Evolutionary conservation across 2,113 vertebrate genomes (phyloP), one percentile per base, ranked within the genome.

Genomic region (Hippocampus barbouri): DNA sequence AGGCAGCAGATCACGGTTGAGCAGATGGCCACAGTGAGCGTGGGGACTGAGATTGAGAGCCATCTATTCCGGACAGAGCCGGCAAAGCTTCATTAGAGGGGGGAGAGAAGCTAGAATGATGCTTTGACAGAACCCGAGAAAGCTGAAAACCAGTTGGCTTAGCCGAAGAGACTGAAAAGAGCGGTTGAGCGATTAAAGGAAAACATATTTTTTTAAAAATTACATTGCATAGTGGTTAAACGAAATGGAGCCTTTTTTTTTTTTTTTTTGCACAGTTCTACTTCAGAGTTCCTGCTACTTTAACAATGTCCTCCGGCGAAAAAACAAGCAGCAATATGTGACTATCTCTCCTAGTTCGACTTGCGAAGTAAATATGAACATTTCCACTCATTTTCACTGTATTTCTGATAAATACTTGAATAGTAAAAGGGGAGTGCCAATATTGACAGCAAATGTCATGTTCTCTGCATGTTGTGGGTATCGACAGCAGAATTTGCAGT

Each of bases 131-230:
- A 64, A 62, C 30, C 30, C 15, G 2, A 9, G 18, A 18, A 62
- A 64, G 61, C 34, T 8, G 10, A 23, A 63, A 64, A 64, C 62
- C 38, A 64, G 20, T 64, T 64, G 62, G 62, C 38, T 64, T 64
- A 64, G 30, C 62, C 25, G 21, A 65, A 43, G 40, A 65, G 12
- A 8, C n/a, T 45, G 41, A 61, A 34, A 38, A 61, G 15, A 34
- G 16, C 15, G 5, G 59, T 25, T 25, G 64, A 5, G 64, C n/a
- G 12, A 41, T 45, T 2, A 25, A 65, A 66, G 23, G n/a, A 47
- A 66, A 65, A 23, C 20, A 60, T 2, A 14, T 9, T 54, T 54
- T 10, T 11, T 8, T 11, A 23, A 23, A 56, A 56, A 56, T 56
- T 2, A 60, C 25, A 30, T 16, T 2, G 5, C 12, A 15, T 2